phyloP scores from a whole-genome alignment of 2,113 vertebrate genomes.

The Panurus biarmicus region DNA sequence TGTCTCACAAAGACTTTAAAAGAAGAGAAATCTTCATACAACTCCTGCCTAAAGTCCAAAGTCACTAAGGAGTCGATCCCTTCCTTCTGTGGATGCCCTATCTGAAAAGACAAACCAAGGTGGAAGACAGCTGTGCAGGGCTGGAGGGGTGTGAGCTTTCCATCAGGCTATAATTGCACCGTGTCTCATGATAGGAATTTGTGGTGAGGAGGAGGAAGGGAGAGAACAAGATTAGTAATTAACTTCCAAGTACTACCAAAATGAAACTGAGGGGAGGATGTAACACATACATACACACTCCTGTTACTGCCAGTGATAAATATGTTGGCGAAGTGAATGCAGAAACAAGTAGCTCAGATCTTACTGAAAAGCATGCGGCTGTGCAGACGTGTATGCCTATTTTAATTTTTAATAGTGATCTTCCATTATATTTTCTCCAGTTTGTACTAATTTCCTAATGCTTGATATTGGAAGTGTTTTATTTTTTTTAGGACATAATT shows the following conservation, averaged over 20 bases:
- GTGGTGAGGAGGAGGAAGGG: not conserved
- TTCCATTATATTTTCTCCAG: not conserved
- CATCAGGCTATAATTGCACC: not conserved
- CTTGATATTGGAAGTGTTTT: not conserved
- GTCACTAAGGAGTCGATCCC: not conserved
- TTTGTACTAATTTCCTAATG: not conserved
- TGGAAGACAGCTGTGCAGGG: not conserved
- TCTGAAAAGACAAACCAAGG: not conserved
- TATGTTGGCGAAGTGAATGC: not conserved
- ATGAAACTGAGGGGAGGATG: not conserved
- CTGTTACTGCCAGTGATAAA: accelerated
- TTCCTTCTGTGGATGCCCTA: not conserved
- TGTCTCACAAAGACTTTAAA: not conserved
- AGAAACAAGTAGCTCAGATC: not conserved
- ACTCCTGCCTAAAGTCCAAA: not conserved
- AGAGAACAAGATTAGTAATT: not conserved
- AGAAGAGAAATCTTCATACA: not conserved
- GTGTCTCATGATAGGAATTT: not conserved
- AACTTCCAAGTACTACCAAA: not conserved
- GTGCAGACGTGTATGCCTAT: not conserved
- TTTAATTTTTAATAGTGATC: not conserved
- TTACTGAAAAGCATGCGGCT: not conserved
- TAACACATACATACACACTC: not conserved
- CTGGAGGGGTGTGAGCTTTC: not conserved
- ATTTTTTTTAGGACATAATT: not conserved